Percentiles rank a stretch among this genome's conserved stretches.
Conservation (phyloP, 2,888 invertebrate genomes). For the Phytoseiulus persimilis region DNA sequence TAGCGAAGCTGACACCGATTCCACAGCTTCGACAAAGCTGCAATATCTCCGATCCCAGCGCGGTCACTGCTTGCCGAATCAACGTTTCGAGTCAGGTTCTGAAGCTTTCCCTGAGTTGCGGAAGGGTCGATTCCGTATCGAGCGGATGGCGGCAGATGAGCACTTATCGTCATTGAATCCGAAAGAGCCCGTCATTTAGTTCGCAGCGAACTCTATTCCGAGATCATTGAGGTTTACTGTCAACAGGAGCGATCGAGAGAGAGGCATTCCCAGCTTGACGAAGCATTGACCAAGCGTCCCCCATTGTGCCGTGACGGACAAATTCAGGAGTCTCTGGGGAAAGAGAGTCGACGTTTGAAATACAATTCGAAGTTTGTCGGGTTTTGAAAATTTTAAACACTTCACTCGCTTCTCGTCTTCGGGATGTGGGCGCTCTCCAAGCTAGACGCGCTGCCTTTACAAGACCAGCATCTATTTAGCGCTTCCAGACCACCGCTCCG, state of each 20-base stretch:
- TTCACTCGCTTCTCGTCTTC: not conserved
- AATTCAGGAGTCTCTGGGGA: not conserved
- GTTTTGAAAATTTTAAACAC: slow-evolving; percentile 13
- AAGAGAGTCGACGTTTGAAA: not conserved
- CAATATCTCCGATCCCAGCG: too few species aligned
- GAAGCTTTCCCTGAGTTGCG: too few species aligned
- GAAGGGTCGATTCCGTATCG: too few species aligned
- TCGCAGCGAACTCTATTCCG: not conserved
- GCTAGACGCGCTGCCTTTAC: not conserved
- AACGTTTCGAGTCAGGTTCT: too few species aligned
- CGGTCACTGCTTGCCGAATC: too few species aligned
- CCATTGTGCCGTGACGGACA: not conserved
- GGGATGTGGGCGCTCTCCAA: not conserved
- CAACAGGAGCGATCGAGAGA: not conserved
- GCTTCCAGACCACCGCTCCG: not conserved
- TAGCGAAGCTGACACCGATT: too few species aligned
- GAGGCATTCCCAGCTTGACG: not conserved
- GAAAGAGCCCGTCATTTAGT: too few species aligned
- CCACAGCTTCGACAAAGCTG: too few species aligned
- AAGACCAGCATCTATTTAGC: slow-evolving; percentile 31
- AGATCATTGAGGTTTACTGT: not conserved
- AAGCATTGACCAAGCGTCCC: not conserved
- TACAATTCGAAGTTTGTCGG: slow-evolving; percentile 30
- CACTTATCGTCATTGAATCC: too few species aligned
- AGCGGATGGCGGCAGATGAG: too few species aligned